Percentiles rank a stretch among this genome's conserved stretches.
These are phyloP conservation scores for Uloborus plumipes DNA, from an alignment of 2,888 invertebrate genomes.

Conservation along the genomic window DNA sequence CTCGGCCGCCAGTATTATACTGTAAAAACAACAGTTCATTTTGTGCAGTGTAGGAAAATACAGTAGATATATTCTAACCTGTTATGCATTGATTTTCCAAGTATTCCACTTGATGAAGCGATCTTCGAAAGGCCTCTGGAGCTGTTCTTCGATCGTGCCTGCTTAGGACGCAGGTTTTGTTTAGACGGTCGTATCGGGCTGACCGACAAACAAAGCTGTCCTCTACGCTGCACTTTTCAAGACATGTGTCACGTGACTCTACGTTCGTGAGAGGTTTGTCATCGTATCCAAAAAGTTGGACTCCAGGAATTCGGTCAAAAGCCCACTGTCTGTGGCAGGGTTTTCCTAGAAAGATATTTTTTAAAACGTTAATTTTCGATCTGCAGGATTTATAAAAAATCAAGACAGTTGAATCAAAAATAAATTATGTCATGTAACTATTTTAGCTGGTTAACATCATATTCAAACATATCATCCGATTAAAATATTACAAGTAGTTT, in stretches of 20 bases:
- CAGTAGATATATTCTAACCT: constrained; percentile 36
- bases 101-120: constrained; percentile 53
- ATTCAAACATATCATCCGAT: no score
- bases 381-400: no score
- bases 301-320: constrained; percentile 60
- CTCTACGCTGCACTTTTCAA: constrained; percentile 55
- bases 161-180: constrained; percentile 58
- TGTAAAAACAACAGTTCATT: no score
- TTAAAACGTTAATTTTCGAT: no score
- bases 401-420: no score
- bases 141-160: constrained; percentile 63
- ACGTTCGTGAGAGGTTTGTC: constrained; percentile 54
- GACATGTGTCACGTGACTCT: constrained; percentile 50
- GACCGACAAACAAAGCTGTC: constrained; percentile 64
- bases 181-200: constrained; percentile 53
- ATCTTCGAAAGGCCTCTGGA: constrained; percentile 57
- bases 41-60: no score
- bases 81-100: constrained; percentile 63
- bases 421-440: no score
- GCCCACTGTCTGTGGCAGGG: constrained; percentile 62
- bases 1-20: no score
- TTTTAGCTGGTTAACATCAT: no score
- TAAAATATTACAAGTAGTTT: no score
- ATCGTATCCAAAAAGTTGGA: constrained; percentile 61
- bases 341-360: constrained; percentile 32